phyloP scores from a whole-genome alignment of 1,140 invertebrate genomes.

The Trialeurodes vaporariorum region DNA sequence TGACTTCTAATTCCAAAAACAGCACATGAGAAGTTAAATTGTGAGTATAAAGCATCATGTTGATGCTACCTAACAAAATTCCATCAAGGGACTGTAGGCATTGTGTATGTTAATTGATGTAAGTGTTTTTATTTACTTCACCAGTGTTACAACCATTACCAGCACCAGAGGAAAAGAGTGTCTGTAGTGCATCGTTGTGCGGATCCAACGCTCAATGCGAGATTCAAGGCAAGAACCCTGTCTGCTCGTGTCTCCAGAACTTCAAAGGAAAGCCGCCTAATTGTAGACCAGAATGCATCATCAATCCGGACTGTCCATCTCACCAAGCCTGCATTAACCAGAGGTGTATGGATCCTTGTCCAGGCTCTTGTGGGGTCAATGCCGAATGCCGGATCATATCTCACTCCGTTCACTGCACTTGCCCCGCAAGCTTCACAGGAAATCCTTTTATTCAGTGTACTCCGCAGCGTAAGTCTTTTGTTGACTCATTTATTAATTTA shows the following conservation, averaged over 20 bases:
- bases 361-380: conserved; percentile 60
- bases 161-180: conserved; percentile 35
- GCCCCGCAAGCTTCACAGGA: conserved; percentile 56
- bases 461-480: conserved; percentile 24
- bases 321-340: conserved; percentile 60
- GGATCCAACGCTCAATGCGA: conserved; percentile 68
- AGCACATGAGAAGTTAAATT: no score
- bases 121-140: background rate
- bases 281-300: conserved; percentile 45
- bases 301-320: conserved; percentile 62
- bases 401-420: conserved; percentile 63
- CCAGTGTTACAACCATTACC: conserved; percentile 20
- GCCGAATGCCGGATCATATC: conserved; percentile 62
- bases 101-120: background rate
- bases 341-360: conserved; percentile 62
- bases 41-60: no score
- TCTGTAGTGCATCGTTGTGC: conserved; percentile 65
- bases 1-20: no score
- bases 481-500: no score
- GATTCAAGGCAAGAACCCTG: conserved; percentile 49
- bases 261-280: conserved; percentile 49
- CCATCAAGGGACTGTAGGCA: no score
- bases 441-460: conserved; percentile 58
- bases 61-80: no score
- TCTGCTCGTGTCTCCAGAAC: conserved; percentile 52